A percentile compares a stretch with the other conserved stretches of the same genome.
These are phyloP conservation scores for Spodoptera litura DNA, from an alignment of 1,140 invertebrate genomes.

Conservation along the genomic window DNA sequence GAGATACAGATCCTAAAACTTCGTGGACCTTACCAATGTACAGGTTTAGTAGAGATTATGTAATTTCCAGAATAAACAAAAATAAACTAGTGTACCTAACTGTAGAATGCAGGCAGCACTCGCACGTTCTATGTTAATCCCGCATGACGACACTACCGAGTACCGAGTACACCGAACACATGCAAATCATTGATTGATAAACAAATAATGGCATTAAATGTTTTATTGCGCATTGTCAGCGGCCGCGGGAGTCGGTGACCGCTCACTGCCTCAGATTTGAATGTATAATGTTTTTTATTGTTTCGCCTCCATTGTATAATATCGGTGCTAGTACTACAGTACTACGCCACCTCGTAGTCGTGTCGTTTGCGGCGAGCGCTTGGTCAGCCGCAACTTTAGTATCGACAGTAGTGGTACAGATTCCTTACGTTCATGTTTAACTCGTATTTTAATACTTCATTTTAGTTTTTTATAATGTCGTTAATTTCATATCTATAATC, in stretches of 20 bases:
- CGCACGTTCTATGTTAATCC: conserved; percentile 78
- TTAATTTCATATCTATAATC: too few relatives aligned
- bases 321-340: conserved; percentile 37
- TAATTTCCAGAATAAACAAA: too few relatives aligned
- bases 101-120: not conserved
- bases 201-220: conserved; percentile 82
- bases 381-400: conserved; percentile 16
- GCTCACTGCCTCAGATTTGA: conserved; percentile 70
- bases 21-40: too few relatives aligned
- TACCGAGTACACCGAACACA: conserved; percentile 74
- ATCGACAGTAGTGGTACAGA: not conserved
- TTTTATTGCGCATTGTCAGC: conserved; percentile 77
- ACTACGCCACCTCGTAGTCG: not conserved
- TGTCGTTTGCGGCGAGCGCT: not conserved
- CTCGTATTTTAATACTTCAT: too few relatives aligned
- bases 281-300: conserved; percentile 72
- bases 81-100: not conserved
- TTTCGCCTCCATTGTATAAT: conserved; percentile 50
- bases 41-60: too few relatives aligned
- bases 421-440: too few relatives aligned
- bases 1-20: too few relatives aligned
- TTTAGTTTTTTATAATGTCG: too few relatives aligned
- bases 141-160: conserved; percentile 53
- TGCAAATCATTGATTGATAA: conserved; percentile 84
- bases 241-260: conserved; percentile 64